Evolutionary conservation across 2,797 vertebrate species (phyloP).

Genomic region (Alfaro cultratus): DNA sequence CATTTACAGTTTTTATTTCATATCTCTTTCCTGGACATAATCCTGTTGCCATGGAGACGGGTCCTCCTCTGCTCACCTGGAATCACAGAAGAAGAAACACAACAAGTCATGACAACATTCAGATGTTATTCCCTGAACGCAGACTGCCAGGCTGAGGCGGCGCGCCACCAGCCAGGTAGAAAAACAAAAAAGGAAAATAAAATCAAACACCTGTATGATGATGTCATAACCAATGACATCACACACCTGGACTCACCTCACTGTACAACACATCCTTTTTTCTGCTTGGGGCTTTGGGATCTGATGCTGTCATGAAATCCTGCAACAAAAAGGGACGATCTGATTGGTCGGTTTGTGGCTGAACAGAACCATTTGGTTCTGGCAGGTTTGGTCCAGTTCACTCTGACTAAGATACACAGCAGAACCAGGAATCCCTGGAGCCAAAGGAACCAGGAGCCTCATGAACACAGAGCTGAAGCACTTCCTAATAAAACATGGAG

Average conservation of each 20-base stretch:
- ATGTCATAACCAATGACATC: neutral
- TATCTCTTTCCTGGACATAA: neutral
- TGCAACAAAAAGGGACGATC: slow-evolving; percentile 48
- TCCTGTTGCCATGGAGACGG: slow-evolving; percentile 19
- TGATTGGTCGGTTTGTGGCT: slow-evolving; percentile 14
- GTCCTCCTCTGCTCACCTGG: slow-evolving; percentile 2
- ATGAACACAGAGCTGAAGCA: no score
- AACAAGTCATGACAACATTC: no score
- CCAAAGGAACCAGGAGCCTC: no score
- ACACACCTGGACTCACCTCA: slow-evolving; percentile 78
- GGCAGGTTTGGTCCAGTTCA: no score
- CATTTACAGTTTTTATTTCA: neutral
- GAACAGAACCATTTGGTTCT: neutral
- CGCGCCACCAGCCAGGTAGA: neutral
- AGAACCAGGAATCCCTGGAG: no score
- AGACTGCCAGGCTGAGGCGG: neutral
- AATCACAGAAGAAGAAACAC: slow-evolving; percentile 16
- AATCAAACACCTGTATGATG: neutral
- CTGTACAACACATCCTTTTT: slow-evolving; percentile 81
- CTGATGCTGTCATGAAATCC: slow-evolving; percentile 76
- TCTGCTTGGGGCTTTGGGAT: slow-evolving; percentile 75
- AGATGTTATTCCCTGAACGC: neutral
- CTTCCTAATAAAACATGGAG: no score
- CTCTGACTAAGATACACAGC: no score
- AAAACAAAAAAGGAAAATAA: no score